Conservation (phyloP, 2,888 invertebrate genomes). For the Tyria jacobaeae region DNA sequence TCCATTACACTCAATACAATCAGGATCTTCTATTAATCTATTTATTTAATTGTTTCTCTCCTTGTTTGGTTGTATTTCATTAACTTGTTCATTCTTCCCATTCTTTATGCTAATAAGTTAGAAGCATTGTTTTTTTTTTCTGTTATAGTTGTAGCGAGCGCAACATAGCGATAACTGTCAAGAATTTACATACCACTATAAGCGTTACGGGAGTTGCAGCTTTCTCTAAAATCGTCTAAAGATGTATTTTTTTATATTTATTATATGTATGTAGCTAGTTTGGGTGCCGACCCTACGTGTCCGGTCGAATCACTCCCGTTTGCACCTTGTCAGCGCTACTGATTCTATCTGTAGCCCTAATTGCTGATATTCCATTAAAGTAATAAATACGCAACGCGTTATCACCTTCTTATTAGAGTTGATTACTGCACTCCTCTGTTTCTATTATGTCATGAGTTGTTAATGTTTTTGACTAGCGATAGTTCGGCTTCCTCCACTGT, state of each 20-base stretch:
- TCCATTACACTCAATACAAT: conserved; percentile 56
- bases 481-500: conserved; percentile 65
- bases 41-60: conserved; percentile 58
- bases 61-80: conserved; percentile 83
- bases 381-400: conserved; percentile 81
- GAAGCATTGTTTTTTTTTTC: conserved; percentile 82
- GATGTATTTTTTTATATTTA: conserved; percentile 46
- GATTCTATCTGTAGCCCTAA: conserved; percentile 82
- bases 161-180: conserved; percentile 49
- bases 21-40: conserved; percentile 57
- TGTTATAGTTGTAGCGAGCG: conserved; percentile 58
- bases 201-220: conserved; percentile 48
- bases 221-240: conserved; percentile 52
- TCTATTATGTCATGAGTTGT: conserved; percentile 79
- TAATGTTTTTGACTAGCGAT: conserved; percentile 75
- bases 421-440: conserved; percentile 79
- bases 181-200: conserved; percentile 48
- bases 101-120: conserved; percentile 83
- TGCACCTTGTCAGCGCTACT: conserved; percentile 85
- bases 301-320: conserved; percentile 83
- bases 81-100: conserved; percentile 82
- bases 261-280: conserved; percentile 51
- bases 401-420: conserved; percentile 82
- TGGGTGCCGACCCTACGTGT: conserved; percentile 64
- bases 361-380: conserved; percentile 86